phyloP scores from a whole-genome alignment of 1,140 invertebrate species.

The Drosophila novamexicana region DNA sequence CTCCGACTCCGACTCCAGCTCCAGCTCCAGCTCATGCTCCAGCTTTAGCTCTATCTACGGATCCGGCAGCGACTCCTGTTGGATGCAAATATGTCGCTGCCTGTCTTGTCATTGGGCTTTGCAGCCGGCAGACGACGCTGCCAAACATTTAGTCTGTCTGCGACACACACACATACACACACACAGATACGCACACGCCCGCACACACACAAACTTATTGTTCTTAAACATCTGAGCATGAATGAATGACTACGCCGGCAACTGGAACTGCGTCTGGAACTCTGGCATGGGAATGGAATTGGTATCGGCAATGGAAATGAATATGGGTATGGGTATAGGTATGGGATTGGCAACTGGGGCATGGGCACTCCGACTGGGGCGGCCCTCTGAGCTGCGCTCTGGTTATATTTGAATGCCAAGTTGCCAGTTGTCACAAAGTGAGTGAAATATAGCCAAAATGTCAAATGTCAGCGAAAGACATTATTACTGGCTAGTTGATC shows the following conservation, averaged over 20 bases:
- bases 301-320: background rate
- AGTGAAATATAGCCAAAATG: slow-evolving; percentile 82
- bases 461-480: slow-evolving; percentile 83
- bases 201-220: slow-evolving; percentile 67
- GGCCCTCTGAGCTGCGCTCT: slow-evolving; percentile 5
- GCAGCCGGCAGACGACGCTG: slow-evolving; percentile 38
- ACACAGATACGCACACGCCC: slow-evolving; percentile 2
- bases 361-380: background rate
- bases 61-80: slow-evolving; percentile 48
- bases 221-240: slow-evolving; percentile 71
- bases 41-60: slow-evolving; percentile 6
- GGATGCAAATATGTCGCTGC: slow-evolving; percentile 70
- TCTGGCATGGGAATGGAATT: slow-evolving; percentile 7
- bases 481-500: slow-evolving; percentile 83
- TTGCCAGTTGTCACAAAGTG: slow-evolving; percentile 81
- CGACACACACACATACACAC: slow-evolving; percentile 10
- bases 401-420: slow-evolving; percentile 80
- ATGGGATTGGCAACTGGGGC: background rate
- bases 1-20: slow-evolving; percentile 11
- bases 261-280: slow-evolving; percentile 37
- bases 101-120: slow-evolving; percentile 57
- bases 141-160: slow-evolving; percentile 61
- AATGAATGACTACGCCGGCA: slow-evolving; percentile 40
- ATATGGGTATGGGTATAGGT: slow-evolving; percentile 4
- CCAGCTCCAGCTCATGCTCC: slow-evolving; percentile 8